phyloP scores from a whole-genome alignment of 92 coral and sea anemone genomes.

The Anthopleura xanthogrammica region DNA sequence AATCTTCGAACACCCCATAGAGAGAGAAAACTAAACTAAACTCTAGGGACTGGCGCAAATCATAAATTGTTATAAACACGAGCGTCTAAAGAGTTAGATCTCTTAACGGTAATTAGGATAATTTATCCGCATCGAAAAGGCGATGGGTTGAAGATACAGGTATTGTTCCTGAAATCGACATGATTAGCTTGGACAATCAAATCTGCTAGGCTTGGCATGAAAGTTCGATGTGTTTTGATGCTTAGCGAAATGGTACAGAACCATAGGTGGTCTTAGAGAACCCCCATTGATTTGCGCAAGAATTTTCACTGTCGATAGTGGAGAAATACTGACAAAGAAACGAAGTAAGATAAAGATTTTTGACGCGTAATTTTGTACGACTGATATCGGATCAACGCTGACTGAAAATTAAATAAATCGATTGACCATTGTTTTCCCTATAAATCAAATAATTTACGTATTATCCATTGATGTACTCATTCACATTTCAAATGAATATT shows the following conservation, averaged over 20 bases:
- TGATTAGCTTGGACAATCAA: constrained; percentile 40
- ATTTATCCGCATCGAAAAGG: constrained; percentile 44
- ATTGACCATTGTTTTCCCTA: constrained; percentile 50
- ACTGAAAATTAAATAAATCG: constrained; percentile 54
- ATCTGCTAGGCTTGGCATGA: constrained; percentile 15
- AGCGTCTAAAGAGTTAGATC: constrained; percentile 35
- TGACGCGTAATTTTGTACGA: constrained; percentile 7
- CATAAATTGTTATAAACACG: constrained; percentile 27
- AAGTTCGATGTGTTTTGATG: constrained; percentile 16
- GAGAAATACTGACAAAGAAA: background rate
- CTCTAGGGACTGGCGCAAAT: constrained; percentile 33
- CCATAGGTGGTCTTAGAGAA: background rate
- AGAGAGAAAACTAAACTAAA: constrained; percentile 25
- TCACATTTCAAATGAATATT: constrained; percentile 27
- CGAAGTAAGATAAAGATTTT: background rate
- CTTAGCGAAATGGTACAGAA: background rate
- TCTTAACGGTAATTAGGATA: constrained; percentile 43
- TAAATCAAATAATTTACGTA: constrained; percentile 51
- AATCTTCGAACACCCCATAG: constrained; percentile 32
- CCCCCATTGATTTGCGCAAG: constrained; percentile 1
- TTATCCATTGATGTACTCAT: constrained; percentile 36
- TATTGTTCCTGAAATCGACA: constrained; percentile 38
- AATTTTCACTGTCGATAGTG: background rate
- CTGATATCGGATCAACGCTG: constrained; percentile 23
- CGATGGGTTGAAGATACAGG: constrained; percentile 42